Base-by-base conservation (phyloP, 2,797 vertebrate species). In the Hemibagrus guttatus region DNA sequence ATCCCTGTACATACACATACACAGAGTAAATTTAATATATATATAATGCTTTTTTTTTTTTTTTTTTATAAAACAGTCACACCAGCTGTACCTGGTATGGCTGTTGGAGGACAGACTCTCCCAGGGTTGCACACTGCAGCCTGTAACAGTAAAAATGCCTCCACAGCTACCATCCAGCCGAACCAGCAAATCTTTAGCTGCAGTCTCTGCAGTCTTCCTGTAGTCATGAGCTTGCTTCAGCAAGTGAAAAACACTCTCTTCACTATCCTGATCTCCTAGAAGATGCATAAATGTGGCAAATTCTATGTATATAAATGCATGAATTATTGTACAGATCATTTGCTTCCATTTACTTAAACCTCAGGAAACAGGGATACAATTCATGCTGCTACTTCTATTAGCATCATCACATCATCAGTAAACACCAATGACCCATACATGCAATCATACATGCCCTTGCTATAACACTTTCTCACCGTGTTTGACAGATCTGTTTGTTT, bases 31-130 rank as follows among this genome's bases (percentile, higher is more conserved):
- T 49, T 19, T 13, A 26, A 26, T 5, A 46, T 12, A 46, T 35
- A n/a, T n/a, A n/a, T n/a, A n/a, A n/a, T n/a, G n/a, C n/a, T n/a
- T n/a, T n/a, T n/a, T n/a, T n/a, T n/a, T n/a, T n/a, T n/a, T 13
- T 31, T 19, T 72, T 42, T 52, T 49, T 12, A n/a, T 6, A n/a
- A n/a, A 74, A n/a, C 46, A n/a, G 23, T 46, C 39, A 72, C 16
- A 12, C 54, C 26, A 31, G 46, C 23, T 64, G 92, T 93, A 97
- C 97, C 96, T 97, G 84, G 96, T 97, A 87, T 97, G 96, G 91
- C 96, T 97, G 92, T 97, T 97, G 89, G 96, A 97, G 6, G 96
- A 97, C 31, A 97, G 93, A 87, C 96, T 97, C 91, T 97, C 96
- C 96, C 96, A 97, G 64, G 96, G 96, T 88, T 97, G 97, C 21